A percentile compares a stretch with the other conserved stretches of the same genome.
Evolutionary conservation across 2,888 invertebrate genomes (phyloP).

Genomic region (Mesochorus sp.): DNA sequence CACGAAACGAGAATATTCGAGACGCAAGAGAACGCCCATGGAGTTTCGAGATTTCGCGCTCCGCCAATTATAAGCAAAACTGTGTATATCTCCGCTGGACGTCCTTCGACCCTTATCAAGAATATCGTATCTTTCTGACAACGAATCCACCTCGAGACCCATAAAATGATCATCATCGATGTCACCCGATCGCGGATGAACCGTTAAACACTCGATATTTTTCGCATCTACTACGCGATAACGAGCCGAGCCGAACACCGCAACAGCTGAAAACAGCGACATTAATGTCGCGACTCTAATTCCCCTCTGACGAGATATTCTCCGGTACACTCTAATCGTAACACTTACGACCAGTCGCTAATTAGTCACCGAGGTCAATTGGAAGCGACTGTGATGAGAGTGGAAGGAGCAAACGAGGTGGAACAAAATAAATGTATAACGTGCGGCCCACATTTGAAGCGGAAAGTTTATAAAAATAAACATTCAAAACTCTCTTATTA

Average conservation of each 20-base stretch:
- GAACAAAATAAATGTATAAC: conserved; percentile 35
- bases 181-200: background rate
- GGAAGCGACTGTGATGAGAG: conserved; percentile 38
- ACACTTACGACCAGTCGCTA: conserved; percentile 66
- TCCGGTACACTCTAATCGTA: conserved; percentile 66
- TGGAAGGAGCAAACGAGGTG: background rate
- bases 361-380: conserved; percentile 65
- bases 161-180: conserved; percentile 38
- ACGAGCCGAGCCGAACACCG: background rate
- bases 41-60: conserved; percentile 27
- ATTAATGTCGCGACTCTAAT: conserved; percentile 57
- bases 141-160: conserved; percentile 31
- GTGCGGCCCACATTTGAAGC: background rate
- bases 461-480: background rate
- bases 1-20: conserved; percentile 35
- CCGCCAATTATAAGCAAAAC: conserved; percentile 41
- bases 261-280: conserved; percentile 34
- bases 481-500: background rate
- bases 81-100: background rate
- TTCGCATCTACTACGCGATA: conserved; percentile 11
- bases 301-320: conserved; percentile 48
- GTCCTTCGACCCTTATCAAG: conserved; percentile 38
- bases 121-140: conserved; percentile 31
- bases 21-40: conserved; percentile 56
- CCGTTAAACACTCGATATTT: conserved; percentile 20